Base-by-base conservation (phyloP, 2,888 invertebrate genomes). In the Psylliodes chrysocephalus region DNA sequence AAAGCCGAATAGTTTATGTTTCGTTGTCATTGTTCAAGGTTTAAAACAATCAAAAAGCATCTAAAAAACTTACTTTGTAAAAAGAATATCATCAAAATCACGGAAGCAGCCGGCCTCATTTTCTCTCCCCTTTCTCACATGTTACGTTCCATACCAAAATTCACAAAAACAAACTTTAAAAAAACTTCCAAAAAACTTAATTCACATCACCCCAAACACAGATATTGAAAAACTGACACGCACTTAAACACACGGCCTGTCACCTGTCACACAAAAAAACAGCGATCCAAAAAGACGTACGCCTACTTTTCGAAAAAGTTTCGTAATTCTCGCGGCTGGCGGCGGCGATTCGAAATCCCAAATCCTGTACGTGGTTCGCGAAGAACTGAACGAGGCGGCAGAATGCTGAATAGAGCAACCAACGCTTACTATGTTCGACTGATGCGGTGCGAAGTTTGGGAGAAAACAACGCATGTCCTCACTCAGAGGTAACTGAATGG, bases 1-100 rank as follows among this genome's bases (percentile, higher is more conserved):
- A n/a, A n/a, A n/a, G n/a, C n/a, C n/a, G n/a, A n/a, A n/a, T n/a
- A n/a, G n/a, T n/a, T n/a, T n/a, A n/a, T n/a, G n/a, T n/a, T n/a
- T n/a, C n/a, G n/a, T n/a, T n/a, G n/a, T n/a, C n/a, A n/a, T n/a
- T n/a, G n/a, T n/a, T n/a, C n/a, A n/a, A n/a, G n/a, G n/a, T n/a
- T n/a, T n/a, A n/a, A n/a, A n/a, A n/a, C n/a, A n/a, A n/a, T n/a
- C n/a, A n/a, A n/a, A n/a, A n/a, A n/a, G n/a, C n/a, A n/a, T 33
- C 10, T 33, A 33, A 28, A 38, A 22, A 47, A 74, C 75, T 75
- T 67, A 76, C 77, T 77, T 75, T 77, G 75, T 67, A 75, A 72
- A 62, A 76, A 71, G 55, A 76, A 67, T 55, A 75, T 63, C 63
- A 73, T 63, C 62, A 76, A 69, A 61, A 76, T 67, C 56, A 73